Percentiles rank a stretch among this genome's conserved stretches.
Conservation (phyloP, 1,140 invertebrate species). For the Propsilocerus akamusi region DNA sequence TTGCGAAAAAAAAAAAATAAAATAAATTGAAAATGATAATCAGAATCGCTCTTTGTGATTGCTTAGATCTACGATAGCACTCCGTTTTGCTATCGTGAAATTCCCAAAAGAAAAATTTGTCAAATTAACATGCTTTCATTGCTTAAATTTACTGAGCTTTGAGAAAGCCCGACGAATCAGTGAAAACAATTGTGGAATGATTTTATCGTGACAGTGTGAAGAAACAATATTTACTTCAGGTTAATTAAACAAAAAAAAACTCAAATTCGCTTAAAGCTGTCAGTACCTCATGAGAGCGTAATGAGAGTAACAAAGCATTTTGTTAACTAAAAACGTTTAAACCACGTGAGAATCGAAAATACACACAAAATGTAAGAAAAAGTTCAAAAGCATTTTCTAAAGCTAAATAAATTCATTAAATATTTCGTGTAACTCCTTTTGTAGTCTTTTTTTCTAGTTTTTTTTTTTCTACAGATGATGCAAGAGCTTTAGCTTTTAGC, state of each 20-base stretch:
- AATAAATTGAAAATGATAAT: no score
- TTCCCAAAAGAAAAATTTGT: not conserved
- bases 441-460: no score
- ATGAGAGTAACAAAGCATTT: not conserved
- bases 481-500: no score
- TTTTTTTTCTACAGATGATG: no score
- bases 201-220: not conserved
- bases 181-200: not conserved
- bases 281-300: not conserved
- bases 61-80: not conserved
- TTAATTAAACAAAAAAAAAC: constrained; percentile 4
- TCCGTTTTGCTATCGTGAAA: not conserved
- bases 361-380: not conserved
- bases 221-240: not conserved
- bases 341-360: not conserved
- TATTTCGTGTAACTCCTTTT: not conserved
- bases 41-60: not conserved
- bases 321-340: not conserved
- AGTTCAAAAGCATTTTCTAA: not conserved
- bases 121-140: not conserved
- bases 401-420: not conserved
- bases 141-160: not conserved
- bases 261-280: not conserved
- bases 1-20: no score
- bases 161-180: not conserved